Evolutionary conservation across 1,140 invertebrate species (phyloP).

Genomic region (Ceratitis capitata): DNA sequence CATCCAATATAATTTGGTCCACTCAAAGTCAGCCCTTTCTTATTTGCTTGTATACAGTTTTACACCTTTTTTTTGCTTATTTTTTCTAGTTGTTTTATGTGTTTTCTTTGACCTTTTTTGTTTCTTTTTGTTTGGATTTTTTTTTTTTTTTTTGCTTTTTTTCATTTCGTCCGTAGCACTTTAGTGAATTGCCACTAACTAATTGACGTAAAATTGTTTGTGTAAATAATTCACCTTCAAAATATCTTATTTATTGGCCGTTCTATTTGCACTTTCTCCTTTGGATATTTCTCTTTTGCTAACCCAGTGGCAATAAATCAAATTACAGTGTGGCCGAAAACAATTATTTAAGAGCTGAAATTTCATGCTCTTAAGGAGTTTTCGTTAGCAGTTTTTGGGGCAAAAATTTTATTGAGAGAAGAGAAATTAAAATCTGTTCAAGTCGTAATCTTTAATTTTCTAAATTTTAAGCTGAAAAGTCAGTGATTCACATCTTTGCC

Average conservation of each 20-base stretch:
- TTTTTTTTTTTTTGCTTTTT: not conserved
- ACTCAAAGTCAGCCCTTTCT: no score
- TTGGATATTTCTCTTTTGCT: not conserved
- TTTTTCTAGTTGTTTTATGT: not conserved
- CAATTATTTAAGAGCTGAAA: no score
- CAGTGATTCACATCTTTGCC: no score
- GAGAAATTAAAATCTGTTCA: no score
- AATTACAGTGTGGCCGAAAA: not conserved
- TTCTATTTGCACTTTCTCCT: constrained; percentile 6
- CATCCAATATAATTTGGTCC: no score
- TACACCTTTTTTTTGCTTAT: not conserved
- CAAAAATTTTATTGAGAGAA: no score
- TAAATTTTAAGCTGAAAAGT: no score
- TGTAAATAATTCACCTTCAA: constrained; percentile 18
- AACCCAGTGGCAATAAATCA: not conserved
- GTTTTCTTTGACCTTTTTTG: not conserved
- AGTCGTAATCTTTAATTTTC: no score
- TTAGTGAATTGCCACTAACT: constrained; percentile 23
- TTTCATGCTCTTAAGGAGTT: no score
- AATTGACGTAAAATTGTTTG: constrained; percentile 29
- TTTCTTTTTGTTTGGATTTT: not conserved
- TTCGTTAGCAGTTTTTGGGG: no score
- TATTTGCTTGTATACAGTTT: no score
- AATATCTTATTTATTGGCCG: not conserved
- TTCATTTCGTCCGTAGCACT: not conserved